Evolutionary conservation across 37 sponge, comb jelly and placozoan species (phyloP).

Genomic region (Mnemiopsis leidyi): DNA sequence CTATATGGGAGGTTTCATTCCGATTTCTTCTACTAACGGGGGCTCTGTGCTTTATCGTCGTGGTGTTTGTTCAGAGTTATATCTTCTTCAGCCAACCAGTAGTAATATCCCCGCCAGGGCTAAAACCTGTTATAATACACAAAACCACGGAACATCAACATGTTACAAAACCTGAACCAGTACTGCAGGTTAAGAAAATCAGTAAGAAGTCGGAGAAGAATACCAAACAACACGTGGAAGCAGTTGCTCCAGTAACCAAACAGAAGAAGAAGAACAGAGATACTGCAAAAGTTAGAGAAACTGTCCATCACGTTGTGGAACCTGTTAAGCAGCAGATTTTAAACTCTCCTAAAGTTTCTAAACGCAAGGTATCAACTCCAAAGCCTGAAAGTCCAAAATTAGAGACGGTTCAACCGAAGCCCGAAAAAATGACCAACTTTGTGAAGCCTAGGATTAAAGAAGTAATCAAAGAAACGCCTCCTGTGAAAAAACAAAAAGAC

Average conservation of each 20-base stretch:
- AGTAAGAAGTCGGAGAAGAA: neutral
- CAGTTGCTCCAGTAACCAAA: neutral
- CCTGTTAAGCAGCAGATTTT: neutral
- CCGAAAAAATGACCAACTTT: slow-evolving; percentile 51
- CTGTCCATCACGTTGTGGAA: neutral
- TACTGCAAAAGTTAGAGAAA: neutral
- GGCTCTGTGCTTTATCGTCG: slow-evolving; percentile 32
- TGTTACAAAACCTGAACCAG: neutral
- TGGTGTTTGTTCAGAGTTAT: slow-evolving; percentile 63
- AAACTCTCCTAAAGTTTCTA: neutral
- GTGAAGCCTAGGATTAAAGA: slow-evolving; percentile 64
- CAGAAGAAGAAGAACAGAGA: slow-evolving; percentile 43
- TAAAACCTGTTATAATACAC: slow-evolving; percentile 28
- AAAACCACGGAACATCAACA: neutral
- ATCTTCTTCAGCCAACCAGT: slow-evolving; percentile 42
- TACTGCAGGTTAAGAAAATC: neutral
- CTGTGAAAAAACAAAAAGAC: slow-evolving; percentile 22
- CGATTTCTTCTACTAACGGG: slow-evolving; percentile 28
- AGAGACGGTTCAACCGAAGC: neutral
- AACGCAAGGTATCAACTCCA: neutral
- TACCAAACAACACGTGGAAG: neutral
- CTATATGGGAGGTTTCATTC: slow-evolving; percentile 62
- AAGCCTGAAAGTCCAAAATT: slow-evolving; percentile 33
- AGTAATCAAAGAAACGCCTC: neutral
- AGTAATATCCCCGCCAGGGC: neutral